Percentiles rank a stretch among this genome's conserved stretches.
phyloP scores from a whole-genome alignment of 1,140 invertebrate genomes.

The Gryon sp. region DNA sequence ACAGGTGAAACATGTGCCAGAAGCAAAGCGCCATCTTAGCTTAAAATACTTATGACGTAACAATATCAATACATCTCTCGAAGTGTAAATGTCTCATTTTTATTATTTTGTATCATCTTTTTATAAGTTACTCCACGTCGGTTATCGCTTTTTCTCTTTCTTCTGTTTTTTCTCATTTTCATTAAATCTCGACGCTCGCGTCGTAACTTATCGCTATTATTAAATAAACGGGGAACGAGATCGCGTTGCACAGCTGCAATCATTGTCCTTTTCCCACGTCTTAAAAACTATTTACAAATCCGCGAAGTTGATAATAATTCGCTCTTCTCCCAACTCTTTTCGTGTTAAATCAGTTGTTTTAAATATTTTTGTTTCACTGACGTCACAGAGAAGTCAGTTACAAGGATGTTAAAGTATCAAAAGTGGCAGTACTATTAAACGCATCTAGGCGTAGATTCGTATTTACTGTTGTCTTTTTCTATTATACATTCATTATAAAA shows the following conservation, averaged over 20 bases:
- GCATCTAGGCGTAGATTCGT: background rate
- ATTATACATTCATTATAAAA: background rate
- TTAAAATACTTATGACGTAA: slow-evolving; percentile 63
- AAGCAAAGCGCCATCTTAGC: slow-evolving; percentile 48
- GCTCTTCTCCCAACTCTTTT: slow-evolving; percentile 15
- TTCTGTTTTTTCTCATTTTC: slow-evolving; percentile 14
- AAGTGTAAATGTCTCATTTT: slow-evolving; percentile 55
- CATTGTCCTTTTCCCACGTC: slow-evolving; percentile 44
- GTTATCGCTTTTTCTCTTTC: slow-evolving; percentile 24
- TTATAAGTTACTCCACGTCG: slow-evolving; percentile 45
- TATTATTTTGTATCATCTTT: slow-evolving; percentile 22
- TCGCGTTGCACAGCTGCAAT: slow-evolving; percentile 43
- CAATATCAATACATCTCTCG: slow-evolving; percentile 62
- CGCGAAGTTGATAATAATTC: slow-evolving; percentile 56
- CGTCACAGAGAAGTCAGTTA: slow-evolving; percentile 30
- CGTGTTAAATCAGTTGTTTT: slow-evolving; percentile 4
- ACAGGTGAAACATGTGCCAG: slow-evolving; percentile 10
- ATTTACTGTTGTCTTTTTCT: background rate
- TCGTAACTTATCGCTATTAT: slow-evolving; percentile 60
- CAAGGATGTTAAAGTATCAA: slow-evolving; percentile 44
- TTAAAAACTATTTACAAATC: slow-evolving; percentile 60
- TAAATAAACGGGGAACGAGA: slow-evolving; percentile 57
- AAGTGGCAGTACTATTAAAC: slow-evolving; percentile 48
- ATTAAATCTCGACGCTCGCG: slow-evolving; percentile 58
- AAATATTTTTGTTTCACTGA: slow-evolving; percentile 23